Base-by-base conservation (phyloP, 2,888 invertebrate species). In the Conistra vaccinii region DNA sequence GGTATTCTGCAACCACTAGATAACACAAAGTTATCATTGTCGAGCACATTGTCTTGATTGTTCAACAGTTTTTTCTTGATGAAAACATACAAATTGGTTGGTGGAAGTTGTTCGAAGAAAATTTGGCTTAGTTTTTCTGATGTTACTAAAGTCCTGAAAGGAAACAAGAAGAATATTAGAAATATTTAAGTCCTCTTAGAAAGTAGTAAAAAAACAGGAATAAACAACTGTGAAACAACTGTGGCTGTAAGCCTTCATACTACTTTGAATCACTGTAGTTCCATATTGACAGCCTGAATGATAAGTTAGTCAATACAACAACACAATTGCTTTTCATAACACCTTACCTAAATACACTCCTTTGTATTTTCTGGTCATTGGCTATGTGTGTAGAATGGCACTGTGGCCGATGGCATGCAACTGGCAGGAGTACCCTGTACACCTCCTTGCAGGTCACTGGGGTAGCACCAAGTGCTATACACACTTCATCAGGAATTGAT, bases 41-140 rank as follows among this genome's bases (percentile, higher is more conserved):
- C 93, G 1, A 94, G 80, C 20, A 93, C 84, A 62, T 86, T 87
- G 69, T 90, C 89, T 73, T 91, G 90, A 32, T 87, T 89, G 65
- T 87, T 88, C 1, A 73, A 69, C 23, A 87, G 78, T 71, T 90
- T 93, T 86, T 96, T 96, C 85, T 94, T 96, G 14, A 97, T 86
- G 76, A 96, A 95, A n/a, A 97, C 91, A 89, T 94, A 96, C 90
- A 96, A 92, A 81, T 97, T 97, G 35, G 96, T 97, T 51, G 96
- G 95, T 39, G 94, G 85, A 23, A 96, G 79, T 3, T 92, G 88
- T n/a, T 91, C 91, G 82, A 92, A 95, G 82, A 97, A 94, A 23
- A 95, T 89, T 88, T 94, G 86, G 73, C 93, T 93, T 72, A 97
- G 88, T 77, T 93, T 91, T 66, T 96, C 94, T 70, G 96, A 96